Evolutionary conservation across 2,797 vertebrate genomes (phyloP).

Genomic region (Takifugu ocellatus): DNA sequence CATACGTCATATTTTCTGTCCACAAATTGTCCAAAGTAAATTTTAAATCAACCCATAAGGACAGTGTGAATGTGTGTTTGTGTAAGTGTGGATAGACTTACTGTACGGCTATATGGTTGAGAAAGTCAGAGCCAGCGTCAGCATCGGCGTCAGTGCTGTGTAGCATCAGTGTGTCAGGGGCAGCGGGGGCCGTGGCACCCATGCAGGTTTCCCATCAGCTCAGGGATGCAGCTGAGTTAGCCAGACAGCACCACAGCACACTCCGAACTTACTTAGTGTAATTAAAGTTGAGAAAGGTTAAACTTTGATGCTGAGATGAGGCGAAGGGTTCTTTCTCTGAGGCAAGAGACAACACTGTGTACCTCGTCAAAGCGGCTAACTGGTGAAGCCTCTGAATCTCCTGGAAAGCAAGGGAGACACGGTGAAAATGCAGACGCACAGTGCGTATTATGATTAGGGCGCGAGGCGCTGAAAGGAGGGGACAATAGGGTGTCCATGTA

Average conservation of each 20-base stretch:
- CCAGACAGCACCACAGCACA: constrained; percentile 75
- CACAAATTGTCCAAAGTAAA: too few relatives aligned
- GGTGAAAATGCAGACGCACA: constrained; percentile 57
- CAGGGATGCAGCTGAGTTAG: constrained; percentile 67
- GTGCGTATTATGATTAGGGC: constrained; percentile 65
- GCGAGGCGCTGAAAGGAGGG: constrained; percentile 60
- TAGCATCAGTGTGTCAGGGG: constrained; percentile 74
- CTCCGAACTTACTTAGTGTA: constrained; percentile 81
- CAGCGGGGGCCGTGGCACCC: constrained; percentile 74
- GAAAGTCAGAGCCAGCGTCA: constrained; percentile 61
- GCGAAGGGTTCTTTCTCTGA: constrained; percentile 71
- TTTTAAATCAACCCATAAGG: too few relatives aligned
- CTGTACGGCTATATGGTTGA: constrained; percentile 48
- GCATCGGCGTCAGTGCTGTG: constrained; percentile 67
- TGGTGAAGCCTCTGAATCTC: constrained; percentile 53
- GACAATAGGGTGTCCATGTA: constrained; percentile 62
- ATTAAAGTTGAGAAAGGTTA: constrained; percentile 88
- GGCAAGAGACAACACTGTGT: constrained; percentile 69
- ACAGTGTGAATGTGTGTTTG: too few relatives aligned
- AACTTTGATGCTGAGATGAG: constrained; percentile 76
- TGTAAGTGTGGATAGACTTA: constrained; percentile 1
- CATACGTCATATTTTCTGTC: too few relatives aligned
- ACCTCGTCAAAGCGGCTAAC: constrained; percentile 77
- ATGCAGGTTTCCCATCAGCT: constrained; percentile 78
- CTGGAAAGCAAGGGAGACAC: constrained; percentile 71